Conservation (phyloP, 2,888 invertebrate species). For the Eutolmus rufibarbis region DNA sequence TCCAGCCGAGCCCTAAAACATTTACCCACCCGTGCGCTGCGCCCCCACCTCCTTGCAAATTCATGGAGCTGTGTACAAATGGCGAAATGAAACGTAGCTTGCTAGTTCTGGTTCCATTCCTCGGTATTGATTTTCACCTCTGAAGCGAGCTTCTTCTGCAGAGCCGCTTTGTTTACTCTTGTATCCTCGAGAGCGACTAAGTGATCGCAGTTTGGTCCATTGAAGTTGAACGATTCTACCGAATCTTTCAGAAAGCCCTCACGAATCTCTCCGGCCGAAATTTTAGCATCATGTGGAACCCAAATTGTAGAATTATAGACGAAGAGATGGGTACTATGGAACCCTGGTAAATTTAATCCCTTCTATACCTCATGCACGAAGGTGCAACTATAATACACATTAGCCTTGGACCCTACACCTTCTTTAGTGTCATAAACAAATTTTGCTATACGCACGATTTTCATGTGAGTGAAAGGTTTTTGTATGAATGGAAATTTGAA, state of each 20-base stretch:
- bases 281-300: not conserved
- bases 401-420: no score
- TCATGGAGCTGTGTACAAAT: conserved; percentile 4
- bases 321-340: not conserved
- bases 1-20: not conserved
- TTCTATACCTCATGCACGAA: not conserved
- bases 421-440: no score
- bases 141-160: not conserved
- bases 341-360: not conserved
- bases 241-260: not conserved
- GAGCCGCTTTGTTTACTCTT: not conserved
- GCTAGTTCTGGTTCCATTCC: not conserved
- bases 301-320: not conserved
- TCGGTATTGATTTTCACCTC: not conserved
- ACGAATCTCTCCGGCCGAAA: not conserved
- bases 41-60: not conserved
- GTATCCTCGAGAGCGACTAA: not conserved
- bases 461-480: no score
- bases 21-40: not conserved
- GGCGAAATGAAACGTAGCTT: conserved; percentile 9
- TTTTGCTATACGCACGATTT: no score
- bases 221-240: not conserved
- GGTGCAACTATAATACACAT: no score
- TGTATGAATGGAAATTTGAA: no score
- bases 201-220: not conserved